Evolutionary conservation across 2,888 invertebrate genomes (phyloP), one percentile per base, ranked within the genome.

Genomic region (Euplexia lucipara): DNA sequence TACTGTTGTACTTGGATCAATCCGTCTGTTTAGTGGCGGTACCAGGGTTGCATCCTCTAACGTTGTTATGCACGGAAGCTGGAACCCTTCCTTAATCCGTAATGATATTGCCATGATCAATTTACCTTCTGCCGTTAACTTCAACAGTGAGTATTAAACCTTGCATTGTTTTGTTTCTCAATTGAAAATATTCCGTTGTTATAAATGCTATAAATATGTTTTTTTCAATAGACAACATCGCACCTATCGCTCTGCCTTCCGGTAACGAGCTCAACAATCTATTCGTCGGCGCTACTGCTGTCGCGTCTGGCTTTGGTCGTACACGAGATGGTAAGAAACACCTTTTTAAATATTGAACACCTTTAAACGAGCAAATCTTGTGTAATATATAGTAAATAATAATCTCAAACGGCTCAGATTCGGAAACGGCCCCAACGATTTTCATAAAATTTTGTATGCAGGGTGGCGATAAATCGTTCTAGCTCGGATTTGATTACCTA

Each of bases 91-190:
- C 0, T 60, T 81, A 2, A 70, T 73, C 20, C 84, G 87, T 30
- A 90, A 92, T 62, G 92, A 92, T 56, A 71, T 92, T 16, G 92
- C 86, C 34, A 67, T 91, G 0, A 81, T 90, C 37, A 77, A 69
- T 18, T 54, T 92, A 20, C 74, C 84, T 1, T 39, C 3, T 1
- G 0, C 47, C 2, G 82, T 88, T 1, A 0, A 57, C 7, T 47
- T 78, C 0, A 79, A 84, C 34, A 64, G 90, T 90, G 60, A 81
- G 85, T 78, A 37, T n/a, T 18, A 18, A 26, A 22, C 9, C 0
- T 22, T 32, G 0, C 10, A 18, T 16, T n/a, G 10, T 14, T 22
- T 41, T 4, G 10, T 58, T 32, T 22, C 12, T n/a, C n/a, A n/a
- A n/a, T n/a, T n/a, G n/a, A n/a, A n/a, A n/a, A n/a, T n/a, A n/a